These are phyloP conservation scores for Cassiopea xamachana DNA, from an alignment of 30 jellyfish, hydroid and myxozoan genomes.

Conservation along the genomic window DNA sequence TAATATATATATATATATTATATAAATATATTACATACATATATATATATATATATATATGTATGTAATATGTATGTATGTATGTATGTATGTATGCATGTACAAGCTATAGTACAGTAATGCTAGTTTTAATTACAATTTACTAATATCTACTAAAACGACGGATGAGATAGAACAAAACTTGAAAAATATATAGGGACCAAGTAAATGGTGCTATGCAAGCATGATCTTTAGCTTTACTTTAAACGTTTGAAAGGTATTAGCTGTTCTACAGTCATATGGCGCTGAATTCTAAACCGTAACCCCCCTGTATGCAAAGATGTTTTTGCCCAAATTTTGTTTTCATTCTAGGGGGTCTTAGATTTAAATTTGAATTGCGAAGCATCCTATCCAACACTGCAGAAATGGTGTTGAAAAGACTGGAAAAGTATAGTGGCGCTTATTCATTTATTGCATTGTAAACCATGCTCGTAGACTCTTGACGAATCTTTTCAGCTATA, in stretches of 20 bases:
- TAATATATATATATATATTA: no score
- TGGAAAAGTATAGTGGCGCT: conserved; percentile 1
- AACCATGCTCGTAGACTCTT: background rate
- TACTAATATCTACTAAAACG: no score
- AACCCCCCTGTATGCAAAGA: conserved; percentile 8
- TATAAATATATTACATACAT: no score
- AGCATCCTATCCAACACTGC: background rate
- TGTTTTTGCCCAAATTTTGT: background rate
- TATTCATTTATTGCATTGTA: background rate
- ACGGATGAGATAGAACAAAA: no score
- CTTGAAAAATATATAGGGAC: background rate
- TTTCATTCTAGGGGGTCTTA: conserved; percentile 5
- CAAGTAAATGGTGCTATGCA: background rate
- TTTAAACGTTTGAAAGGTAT: background rate
- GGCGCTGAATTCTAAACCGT: background rate
- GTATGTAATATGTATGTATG: no score
- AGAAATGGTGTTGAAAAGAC: background rate
- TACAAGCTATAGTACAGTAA: no score
- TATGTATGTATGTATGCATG: no score
- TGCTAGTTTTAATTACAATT: no score
- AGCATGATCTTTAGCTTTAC: conserved; percentile 6
- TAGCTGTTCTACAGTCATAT: conserved; percentile 1
- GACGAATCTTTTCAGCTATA: background rate
- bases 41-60: no score
- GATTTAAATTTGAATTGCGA: background rate